Base-by-base conservation (phyloP, 2,888 invertebrate species). In the Macaria notata region DNA sequence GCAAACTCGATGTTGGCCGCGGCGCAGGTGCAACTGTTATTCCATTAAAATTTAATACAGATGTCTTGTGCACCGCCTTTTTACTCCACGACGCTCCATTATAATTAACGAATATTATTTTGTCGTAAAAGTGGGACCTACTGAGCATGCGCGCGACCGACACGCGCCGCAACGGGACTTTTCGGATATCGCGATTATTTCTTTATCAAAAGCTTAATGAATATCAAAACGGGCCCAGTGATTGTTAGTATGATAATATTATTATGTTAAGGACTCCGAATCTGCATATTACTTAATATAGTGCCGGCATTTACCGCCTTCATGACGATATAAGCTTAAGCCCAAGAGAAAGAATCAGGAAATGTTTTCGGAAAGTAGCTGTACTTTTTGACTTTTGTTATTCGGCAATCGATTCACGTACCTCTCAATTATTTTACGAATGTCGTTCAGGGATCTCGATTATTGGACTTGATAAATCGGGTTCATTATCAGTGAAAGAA, bases 31-130 rank as follows among this genome's bases (percentile, higher is more conserved):
- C 89, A 83, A 75, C 72, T 65, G 72, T 78, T 82, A 76, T 84
- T 85, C 82, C 86, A 89, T 90, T 89, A 86, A 88, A 87, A 81
- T 86, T 89, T 88, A 87, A 90, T 88, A 88, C 88, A 90, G 87
- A 84, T 86, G 88, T 90, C 90, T 88, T 85, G 86, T 88, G 88
- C 81, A 81, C 78, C 78, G 83, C 79, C 80, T 88, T 86, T 86
- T 88, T 86, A 83, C 82, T 76, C 76, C 72, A 74, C 81, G 82
- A 84, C 81, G 83, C 84, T 83, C 80, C 86, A 85, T 85, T 88
- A 87, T 87, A 88, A 90, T 89, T 88, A 88, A 88, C 84, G 84
- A 84, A 84, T 86, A 88, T 88, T 87, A 89, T 88, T 88, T 87
- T 85, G 84, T 84, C 87, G 85, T 89, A 88, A 89, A 88, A 83